phyloP scores from a whole-genome alignment of 2,797 vertebrate species.

The Hydrophis major region DNA sequence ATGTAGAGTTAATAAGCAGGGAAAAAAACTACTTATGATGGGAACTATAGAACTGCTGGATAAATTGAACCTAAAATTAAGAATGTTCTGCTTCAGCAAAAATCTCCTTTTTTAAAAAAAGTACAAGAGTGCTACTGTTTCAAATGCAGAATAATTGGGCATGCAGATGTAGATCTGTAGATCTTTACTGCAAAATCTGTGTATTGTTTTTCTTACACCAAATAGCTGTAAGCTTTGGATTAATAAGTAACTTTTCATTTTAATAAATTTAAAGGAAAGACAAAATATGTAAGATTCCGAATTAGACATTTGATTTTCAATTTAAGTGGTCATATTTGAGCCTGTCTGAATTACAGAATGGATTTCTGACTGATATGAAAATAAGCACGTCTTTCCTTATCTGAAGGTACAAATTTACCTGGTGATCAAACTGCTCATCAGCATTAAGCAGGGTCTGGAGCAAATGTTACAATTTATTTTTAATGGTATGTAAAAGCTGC shows the following conservation, averaged over 20 bases:
- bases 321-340: background rate
- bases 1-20: background rate
- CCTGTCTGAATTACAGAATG: background rate
- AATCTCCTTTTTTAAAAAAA: background rate
- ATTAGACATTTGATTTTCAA: background rate
- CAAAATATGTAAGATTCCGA: background rate
- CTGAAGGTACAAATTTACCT: background rate
- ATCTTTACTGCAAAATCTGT: background rate
- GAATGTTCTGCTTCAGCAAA: background rate
- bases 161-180: background rate
- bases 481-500: background rate
- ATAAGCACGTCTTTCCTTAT: background rate
- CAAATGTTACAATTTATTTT: background rate
- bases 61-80: background rate
- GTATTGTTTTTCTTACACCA: background rate
- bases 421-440: background rate
- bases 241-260: background rate
- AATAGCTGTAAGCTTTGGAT: background rate
- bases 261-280: background rate
- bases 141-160: background rate
- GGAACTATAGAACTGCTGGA: background rate
- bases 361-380: background rate
- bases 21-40: background rate
- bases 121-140: background rate
- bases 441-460: background rate